Base-by-base conservation (phyloP, 2,113 vertebrate species). In the Pelecanus crispus region DNA sequence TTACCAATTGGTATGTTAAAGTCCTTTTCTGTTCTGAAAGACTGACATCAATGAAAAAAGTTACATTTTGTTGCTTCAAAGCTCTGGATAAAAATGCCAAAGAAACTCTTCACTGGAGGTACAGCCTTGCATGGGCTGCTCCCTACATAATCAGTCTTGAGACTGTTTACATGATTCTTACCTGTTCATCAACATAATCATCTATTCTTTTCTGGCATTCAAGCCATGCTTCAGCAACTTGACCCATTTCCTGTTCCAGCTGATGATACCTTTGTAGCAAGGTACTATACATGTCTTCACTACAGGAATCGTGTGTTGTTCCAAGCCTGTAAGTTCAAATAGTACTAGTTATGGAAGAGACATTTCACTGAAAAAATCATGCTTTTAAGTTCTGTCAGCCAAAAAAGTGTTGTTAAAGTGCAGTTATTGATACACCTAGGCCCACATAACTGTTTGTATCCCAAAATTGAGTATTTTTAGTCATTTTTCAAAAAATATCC, bases 111-210 rank as follows among this genome's bases (percentile, higher is more conserved):
- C 32, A 31, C 40, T 44, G 5, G n/a, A 88, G 40, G 44, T 42
- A 90, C 19, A 82, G 17, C 34, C 75, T 61, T 67, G 17, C 29
- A 53, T 2, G 7, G 28, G 29, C 21, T 85, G 45, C 45, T 62
- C 53, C 66, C 49, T 65, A 13, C 6, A 45, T 17, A 40, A 59
- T 36, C 17, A 55, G 31, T 47, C 58, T 66, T 11, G 17, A 70
- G 65, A 75, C 21, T 45, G 7, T 59, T 79, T 25, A 81, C 17
- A 32, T n/a, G 40, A 42, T 52, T 62, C 97, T 87, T 95, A 99
- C 99, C 99, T 99, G 99, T 88, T 99, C 99, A 87, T 99, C 99
- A 49, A 99, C 99, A 31, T 99, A 99, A 96, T 99, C 99, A 55
- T 99, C 99, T 47, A 99, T 99, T 97, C 99, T 98, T 97, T 99